A percentile compares a stretch with the other conserved stretches of the same genome.
Conservation (phyloP, 2,113 vertebrate species). For the Cacatua alba region DNA sequence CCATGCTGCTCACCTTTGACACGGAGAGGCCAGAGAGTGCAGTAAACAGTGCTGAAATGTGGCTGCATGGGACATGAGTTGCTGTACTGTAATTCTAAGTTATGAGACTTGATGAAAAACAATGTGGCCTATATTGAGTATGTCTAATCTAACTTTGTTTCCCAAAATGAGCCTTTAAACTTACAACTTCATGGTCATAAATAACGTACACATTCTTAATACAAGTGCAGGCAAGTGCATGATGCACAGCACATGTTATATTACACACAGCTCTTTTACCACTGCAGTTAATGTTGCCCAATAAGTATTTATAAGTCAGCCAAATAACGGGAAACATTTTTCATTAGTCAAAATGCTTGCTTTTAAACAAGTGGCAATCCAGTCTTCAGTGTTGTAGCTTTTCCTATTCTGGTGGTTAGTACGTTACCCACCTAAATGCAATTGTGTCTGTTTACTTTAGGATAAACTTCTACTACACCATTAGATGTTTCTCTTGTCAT, state of each 20-base stretch:
- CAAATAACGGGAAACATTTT: slow-evolving; percentile 5
- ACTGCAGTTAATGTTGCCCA: neutral
- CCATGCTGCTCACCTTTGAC: slow-evolving; percentile 51
- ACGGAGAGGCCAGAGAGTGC: neutral
- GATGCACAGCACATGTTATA: neutral
- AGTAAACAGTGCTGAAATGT: slow-evolving; percentile 48
- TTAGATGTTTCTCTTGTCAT: neutral
- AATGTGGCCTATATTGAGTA: neutral
- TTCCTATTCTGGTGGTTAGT: neutral
- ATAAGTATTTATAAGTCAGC: neutral
- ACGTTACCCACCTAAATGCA: neutral
- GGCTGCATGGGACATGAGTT: neutral
- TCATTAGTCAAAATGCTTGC: neutral
- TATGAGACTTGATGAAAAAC: slow-evolving; percentile 30
- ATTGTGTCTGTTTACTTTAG: neutral
- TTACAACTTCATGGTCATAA: slow-evolving; percentile 39
- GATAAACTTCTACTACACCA: neutral
- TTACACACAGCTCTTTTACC: neutral
- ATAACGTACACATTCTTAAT: neutral
- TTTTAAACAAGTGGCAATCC: neutral
- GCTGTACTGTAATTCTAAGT: neutral
- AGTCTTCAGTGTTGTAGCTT: neutral
- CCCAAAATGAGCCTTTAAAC: slow-evolving; percentile 15
- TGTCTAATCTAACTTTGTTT: slow-evolving; percentile 14
- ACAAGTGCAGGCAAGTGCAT: neutral